Evolutionary conservation across 1,140 invertebrate genomes (phyloP).

Genomic region (Drosophila fuyamai): DNA sequence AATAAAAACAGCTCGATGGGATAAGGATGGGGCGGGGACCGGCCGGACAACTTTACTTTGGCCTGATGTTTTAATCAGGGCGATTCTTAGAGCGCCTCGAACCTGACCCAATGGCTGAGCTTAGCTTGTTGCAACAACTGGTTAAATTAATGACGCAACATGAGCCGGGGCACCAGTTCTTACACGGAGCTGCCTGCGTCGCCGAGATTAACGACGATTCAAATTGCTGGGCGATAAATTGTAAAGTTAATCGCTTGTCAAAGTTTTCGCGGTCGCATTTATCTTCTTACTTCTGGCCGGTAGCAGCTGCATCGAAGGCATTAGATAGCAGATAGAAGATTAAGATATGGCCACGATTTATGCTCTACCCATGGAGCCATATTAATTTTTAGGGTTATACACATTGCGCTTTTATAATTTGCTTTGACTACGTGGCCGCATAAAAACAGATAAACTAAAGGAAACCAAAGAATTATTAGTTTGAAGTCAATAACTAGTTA

Average conservation of each 20-base stretch:
- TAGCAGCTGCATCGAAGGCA: constrained; percentile 46
- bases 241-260: constrained; percentile 83
- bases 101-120: constrained; percentile 59
- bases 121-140: constrained; percentile 73
- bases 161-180: constrained; percentile 45
- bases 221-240: constrained; percentile 73
- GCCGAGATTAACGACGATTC: constrained; percentile 74
- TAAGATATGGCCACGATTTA: constrained; percentile 38
- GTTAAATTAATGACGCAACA: constrained; percentile 81
- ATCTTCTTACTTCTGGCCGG: constrained; percentile 49
- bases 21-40: background rate
- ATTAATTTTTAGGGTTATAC: constrained; percentile 17
- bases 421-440: background rate
- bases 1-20: constrained; percentile 56
- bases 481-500: background rate
- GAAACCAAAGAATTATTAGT: background rate
- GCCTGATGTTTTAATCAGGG: constrained; percentile 78
- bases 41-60: constrained; percentile 40
- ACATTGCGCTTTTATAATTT: constrained; percentile 7
- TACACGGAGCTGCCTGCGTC: background rate
- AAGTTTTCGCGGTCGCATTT: constrained; percentile 77
- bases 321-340: constrained; percentile 41
- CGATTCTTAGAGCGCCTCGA: constrained; percentile 54
- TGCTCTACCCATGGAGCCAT: background rate
- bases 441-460: background rate